These are phyloP conservation scores for Menidia beryllina DNA, from an alignment of 2,113 vertebrate genomes.

Conservation along the genomic window DNA sequence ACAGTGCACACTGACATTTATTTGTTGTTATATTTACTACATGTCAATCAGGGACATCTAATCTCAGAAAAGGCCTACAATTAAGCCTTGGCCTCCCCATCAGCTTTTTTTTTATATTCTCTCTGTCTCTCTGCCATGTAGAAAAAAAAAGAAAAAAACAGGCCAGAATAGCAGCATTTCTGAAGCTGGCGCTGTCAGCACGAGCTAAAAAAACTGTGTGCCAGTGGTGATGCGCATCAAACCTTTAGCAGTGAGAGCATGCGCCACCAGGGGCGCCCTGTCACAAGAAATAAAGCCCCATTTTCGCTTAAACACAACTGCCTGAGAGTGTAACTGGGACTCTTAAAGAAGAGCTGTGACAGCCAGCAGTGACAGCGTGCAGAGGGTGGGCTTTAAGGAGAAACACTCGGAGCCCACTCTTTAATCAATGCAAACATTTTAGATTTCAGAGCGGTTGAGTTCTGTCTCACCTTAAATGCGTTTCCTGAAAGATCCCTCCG, in stretches of 20 bases:
- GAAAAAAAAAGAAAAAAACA: conserved; percentile 10
- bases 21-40: conserved; percentile 78
- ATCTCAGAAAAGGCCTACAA: conserved; percentile 73
- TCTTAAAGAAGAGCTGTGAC: conserved; percentile 29
- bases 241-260: conserved; percentile 57
- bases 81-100: conserved; percentile 63
- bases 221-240: conserved; percentile 57
- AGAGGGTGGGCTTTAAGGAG: conserved; percentile 27
- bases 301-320: conserved; percentile 45
- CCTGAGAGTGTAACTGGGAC: conserved; percentile 31
- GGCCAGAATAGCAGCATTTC: conserved; percentile 15
- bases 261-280: conserved; percentile 77
- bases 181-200: conserved; percentile 31
- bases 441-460: conserved; percentile 63
- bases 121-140: conserved; percentile 33
- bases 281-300: conserved; percentile 69
- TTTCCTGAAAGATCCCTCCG: conserved; percentile 55
- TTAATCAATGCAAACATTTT: conserved; percentile 74
- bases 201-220: conserved; percentile 28
- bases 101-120: conserved; percentile 42
- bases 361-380: conserved; percentile 1
- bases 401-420: conserved; percentile 34
- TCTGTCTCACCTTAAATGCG: conserved; percentile 65
- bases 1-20: conserved; percentile 70
- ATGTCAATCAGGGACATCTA: conserved; percentile 77